phyloP scores from a whole-genome alignment of 1,140 invertebrate species.

The Stratiolaelaps scimitus region DNA sequence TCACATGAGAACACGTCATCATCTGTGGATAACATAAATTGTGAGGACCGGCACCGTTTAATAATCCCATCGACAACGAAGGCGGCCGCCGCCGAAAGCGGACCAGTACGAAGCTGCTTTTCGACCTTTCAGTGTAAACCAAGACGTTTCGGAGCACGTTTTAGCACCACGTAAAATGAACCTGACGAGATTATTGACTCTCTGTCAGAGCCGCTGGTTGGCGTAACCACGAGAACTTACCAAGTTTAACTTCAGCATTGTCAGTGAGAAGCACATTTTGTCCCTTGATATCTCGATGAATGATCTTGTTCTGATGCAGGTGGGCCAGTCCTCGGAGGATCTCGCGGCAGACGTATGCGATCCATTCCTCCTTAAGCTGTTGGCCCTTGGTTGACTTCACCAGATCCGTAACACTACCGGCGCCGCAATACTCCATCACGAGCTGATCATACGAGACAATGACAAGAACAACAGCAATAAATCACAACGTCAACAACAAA shows the following conservation, averaged over 20 bases:
- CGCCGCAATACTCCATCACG: slow-evolving; percentile 99
- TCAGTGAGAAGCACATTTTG: slow-evolving; percentile 99
- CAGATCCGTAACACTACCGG: slow-evolving; percentile 95
- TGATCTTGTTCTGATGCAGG: slow-evolving; percentile 96
- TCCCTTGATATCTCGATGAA: slow-evolving; percentile 99
- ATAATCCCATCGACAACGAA: too few species aligned
- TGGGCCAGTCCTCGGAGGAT: slow-evolving; percentile 86
- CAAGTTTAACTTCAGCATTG: slow-evolving; percentile 96
- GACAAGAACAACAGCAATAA: slow-evolving; percentile 18
- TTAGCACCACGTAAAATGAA: too few species aligned
- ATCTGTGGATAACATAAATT: too few species aligned
- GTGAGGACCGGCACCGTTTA: too few species aligned
- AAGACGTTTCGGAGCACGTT: too few species aligned
- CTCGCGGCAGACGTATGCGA: slow-evolving; percentile 96
- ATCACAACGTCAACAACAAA: too few species aligned
- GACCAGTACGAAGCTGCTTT: too few species aligned
- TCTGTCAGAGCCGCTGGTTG: too few species aligned
- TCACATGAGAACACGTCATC: too few species aligned
- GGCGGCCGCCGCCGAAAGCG: too few species aligned
- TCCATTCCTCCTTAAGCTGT: slow-evolving; percentile 98
- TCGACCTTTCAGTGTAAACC: too few species aligned
- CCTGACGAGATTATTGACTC: too few species aligned
- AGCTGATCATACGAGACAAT: slow-evolving; percentile 46
- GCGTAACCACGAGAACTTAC: slow-evolving; percentile 46
- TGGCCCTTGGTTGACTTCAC: slow-evolving; percentile 98